Evolutionary conservation across 2,888 invertebrate species (phyloP).

Genomic region (Scaptomyza parva): DNA sequence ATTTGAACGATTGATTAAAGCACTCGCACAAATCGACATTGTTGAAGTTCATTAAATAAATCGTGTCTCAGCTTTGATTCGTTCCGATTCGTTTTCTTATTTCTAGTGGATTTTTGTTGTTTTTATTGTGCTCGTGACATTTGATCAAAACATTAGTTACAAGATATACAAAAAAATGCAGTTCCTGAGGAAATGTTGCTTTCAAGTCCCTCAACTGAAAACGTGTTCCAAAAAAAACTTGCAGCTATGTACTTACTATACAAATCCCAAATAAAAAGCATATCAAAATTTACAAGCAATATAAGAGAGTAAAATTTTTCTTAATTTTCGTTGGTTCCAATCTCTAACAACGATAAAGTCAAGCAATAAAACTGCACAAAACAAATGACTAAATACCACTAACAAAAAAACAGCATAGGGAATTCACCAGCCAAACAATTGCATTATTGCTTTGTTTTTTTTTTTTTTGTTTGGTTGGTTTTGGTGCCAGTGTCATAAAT

Average conservation of each 20-base stretch:
- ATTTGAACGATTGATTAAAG: conserved; percentile 74
- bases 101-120: conserved; percentile 9
- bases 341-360: neutral
- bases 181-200: conserved; percentile 9
- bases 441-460: conserved; percentile 7
- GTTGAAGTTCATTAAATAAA: conserved; percentile 61
- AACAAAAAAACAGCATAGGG: neutral
- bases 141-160: conserved; percentile 41
- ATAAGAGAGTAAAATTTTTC: too few species aligned
- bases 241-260: conserved; percentile 2
- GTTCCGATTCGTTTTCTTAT: conserved; percentile 46
- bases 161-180: conserved; percentile 28
- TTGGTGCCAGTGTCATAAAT: conserved; percentile 35
- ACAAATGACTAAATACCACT: neutral
- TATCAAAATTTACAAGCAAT: too few species aligned
- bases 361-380: conserved; percentile 6
- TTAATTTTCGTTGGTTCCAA: neutral
- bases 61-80: conserved; percentile 50
- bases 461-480: conserved; percentile 6
- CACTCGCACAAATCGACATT: conserved; percentile 38
- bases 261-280: too few species aligned
- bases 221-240: neutral
- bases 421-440: conserved; percentile 7
- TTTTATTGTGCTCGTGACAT: conserved; percentile 49
- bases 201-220: neutral